Base-by-base conservation (phyloP, 2,797 vertebrate genomes). In the Odontamblyopus rebecca region DNA sequence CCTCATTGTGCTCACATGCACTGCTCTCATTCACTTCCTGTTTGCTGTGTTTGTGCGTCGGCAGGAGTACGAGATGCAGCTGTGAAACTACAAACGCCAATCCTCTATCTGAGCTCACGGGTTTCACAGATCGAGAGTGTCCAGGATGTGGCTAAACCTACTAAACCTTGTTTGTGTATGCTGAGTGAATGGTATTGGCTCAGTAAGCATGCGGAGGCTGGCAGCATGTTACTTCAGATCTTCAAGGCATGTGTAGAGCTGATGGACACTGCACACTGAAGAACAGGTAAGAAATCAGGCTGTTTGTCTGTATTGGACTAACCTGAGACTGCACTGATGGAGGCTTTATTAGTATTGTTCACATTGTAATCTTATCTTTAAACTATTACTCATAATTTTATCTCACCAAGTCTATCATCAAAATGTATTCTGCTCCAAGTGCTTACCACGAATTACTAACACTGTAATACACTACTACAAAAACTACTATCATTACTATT, bases 21-120 rank as follows among this genome's bases (percentile, higher is more conserved):
- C 81, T 76, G 85, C 85, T 79, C 70, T 83, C 80, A 75, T 72
- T 76, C 80, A 88, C 89, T 94, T 94, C 93, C 93, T 94, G 92
- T 93, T 91, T 89, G 82, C 74, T 0, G 19, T 70, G 81, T 78
- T 79, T 82, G 76, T 72, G 76, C 56, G 78, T 38, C 16, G 6
- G n/a, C 69, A 61, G 70, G 73, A 64, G 48, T 56, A 19, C 50
- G 70, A 64, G 70, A 51, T 18, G 50, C 70, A 67, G 50, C 61
- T 29, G 38, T 68, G 72, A 66, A 44, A 54, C 68, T 70, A 59
- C 70, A 38, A 54, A 53, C 41, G 57, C 23, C 61, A 18, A 18
- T 50, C 30, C 30, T 4, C 54, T 1, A 27, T 44, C 56, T 69
- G 71, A 67, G 26, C 67, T 56, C 70, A 50, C 38, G 18, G n/a